Percentiles rank a stretch among this genome's conserved stretches.
phyloP scores from a whole-genome alignment of 2,888 invertebrate species.

The Epinotia ramella region DNA sequence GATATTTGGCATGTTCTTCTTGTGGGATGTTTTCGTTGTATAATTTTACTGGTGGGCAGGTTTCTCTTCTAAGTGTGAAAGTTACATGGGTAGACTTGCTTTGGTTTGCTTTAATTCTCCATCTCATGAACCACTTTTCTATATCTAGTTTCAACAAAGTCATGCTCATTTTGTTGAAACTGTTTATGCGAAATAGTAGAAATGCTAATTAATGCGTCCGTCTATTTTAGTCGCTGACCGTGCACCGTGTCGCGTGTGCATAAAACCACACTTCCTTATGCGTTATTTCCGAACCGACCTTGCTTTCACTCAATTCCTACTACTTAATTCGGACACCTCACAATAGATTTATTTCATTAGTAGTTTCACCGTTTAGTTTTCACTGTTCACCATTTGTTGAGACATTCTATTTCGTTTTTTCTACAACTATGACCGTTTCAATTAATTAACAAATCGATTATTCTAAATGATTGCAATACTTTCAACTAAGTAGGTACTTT shows the following conservation, averaged over 20 bases:
- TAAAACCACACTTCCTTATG: conserved; percentile 33
- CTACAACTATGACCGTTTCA: neutral
- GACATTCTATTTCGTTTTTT: neutral
- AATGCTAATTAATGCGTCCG: conserved; percentile 27
- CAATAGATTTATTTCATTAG: conserved; percentile 4
- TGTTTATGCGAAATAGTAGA: conserved; percentile 11
- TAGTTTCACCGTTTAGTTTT: conserved; percentile 1
- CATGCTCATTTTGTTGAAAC: neutral
- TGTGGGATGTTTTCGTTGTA: no score
- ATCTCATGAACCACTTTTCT: no score
- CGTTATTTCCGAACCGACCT: conserved; percentile 22
- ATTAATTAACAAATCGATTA: conserved; percentile 17
- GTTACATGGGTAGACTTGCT: no score
- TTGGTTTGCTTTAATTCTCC: no score
- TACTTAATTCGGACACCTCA: conserved; percentile 8
- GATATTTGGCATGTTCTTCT: no score
- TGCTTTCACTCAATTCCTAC: conserved; percentile 34
- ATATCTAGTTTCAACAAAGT: neutral
- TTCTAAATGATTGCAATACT: neutral
- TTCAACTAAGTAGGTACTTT: neutral
- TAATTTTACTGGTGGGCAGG: no score
- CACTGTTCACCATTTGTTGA: neutral
- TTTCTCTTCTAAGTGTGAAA: no score
- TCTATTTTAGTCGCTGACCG: conserved; percentile 34
- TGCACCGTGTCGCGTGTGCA: conserved; percentile 30